Evolutionary conservation across 2,888 invertebrate species (phyloP), one percentile per base, ranked within the genome.

Genomic region (Aporophyla lueneburgensis): DNA sequence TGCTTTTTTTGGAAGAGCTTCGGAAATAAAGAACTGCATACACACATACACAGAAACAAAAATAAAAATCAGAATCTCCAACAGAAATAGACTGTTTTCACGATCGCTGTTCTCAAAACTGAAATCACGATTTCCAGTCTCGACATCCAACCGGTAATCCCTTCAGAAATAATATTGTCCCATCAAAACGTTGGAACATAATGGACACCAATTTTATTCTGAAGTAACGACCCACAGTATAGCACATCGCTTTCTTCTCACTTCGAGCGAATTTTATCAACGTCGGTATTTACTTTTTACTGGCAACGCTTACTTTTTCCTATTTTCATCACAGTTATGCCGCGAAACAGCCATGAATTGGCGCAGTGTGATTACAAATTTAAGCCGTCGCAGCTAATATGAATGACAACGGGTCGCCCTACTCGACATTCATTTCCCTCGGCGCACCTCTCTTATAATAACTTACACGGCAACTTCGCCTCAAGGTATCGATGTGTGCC

Each of bases 391-490:
- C 93, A 93, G 96, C 96, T 96, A 96, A 96, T 96, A 96, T 96
- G 96, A 96, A 96, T 96, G 96, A 96, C 96, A 96, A 95, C 95
- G 96, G 94, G 93, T 92, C 93, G 93, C 94, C 94, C 95, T 95
- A 96, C 95, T 96, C 96, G 94, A 95, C 95, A 96, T 96, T 96
- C 96, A 96, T 96, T 96, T 96, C 96, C 96, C 96, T 88, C 84
- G 96, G 94, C 96, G 96, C 95, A 93, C 94, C 94, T 95, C 96
- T 96, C 96, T 96, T 96, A 96, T 96, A 96, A 96, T 96, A 96
- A 96, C 95, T 96, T 96, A 96, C 94, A 93, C 92, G 93, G 93
- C 89, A 94, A 95, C 93, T 95, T 93, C 92, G 93, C 94, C 96
- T 96, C 94, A 94, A 96, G 95, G 94, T 93, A 93, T 92, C 91